A percentile compares a stretch with the other conserved stretches of the same genome.
Conservation (phyloP, 1,140 invertebrate species). For the Brachionus koreanus region DNA sequence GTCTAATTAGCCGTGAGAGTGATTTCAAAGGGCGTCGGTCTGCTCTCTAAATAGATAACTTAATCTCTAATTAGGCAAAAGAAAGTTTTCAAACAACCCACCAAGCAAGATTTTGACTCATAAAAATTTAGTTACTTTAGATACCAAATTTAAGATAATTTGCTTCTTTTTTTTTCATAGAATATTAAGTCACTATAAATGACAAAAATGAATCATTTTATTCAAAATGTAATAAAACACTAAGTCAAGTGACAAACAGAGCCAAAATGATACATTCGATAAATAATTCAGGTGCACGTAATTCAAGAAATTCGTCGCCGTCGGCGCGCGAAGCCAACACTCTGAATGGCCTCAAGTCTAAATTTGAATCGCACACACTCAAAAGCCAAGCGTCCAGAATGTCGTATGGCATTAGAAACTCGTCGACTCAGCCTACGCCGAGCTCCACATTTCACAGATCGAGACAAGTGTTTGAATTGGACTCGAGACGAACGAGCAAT, state of each 20-base stretch:
- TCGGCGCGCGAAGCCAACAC: neutral
- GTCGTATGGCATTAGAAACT: neutral
- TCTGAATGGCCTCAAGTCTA: neutral
- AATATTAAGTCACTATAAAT: neutral
- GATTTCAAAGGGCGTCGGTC: neutral
- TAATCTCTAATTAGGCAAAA: neutral
- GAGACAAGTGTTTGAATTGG: neutral
- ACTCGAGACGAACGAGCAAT: neutral
- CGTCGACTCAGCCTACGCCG: neutral
- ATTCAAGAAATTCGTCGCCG: neutral
- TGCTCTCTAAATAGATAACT: neutral
- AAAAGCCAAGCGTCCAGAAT: neutral
- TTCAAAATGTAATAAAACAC: neutral
- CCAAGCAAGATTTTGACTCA: neutral
- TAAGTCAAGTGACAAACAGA: neutral
- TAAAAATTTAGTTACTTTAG: neutral
- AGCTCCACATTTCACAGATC: neutral
- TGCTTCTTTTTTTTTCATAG: neutral
- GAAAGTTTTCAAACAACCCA: neutral
- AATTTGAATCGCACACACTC: neutral
- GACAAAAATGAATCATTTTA: neutral
- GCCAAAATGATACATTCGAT: neutral
- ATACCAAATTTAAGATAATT: slow-evolving; percentile 5
- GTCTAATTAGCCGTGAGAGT: neutral
- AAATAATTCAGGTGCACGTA: neutral